Base-by-base conservation (phyloP, 1,140 invertebrate species). In the Papilio glaucus region DNA sequence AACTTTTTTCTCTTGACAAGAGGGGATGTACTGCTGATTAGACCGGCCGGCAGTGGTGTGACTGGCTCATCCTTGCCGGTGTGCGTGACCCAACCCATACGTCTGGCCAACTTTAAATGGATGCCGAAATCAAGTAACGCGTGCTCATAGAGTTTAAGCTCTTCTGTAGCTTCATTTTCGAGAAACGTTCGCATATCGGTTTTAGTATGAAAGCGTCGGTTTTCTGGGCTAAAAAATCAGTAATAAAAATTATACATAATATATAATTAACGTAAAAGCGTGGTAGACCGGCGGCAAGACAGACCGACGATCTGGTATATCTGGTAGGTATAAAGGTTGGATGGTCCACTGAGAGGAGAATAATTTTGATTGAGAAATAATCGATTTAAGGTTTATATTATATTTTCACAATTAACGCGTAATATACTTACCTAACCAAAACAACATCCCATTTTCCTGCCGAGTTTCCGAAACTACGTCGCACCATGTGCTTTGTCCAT, bases 401-500 rank as follows among this genome's bases (percentile, higher is more conserved):
- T n/a, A n/a, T n/a, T n/a, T n/a, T n/a, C n/a, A n/a, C n/a, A n/a
- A n/a, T n/a, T n/a, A n/a, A n/a, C 3, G 39, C 39, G 39, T 53
- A 42, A 53, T 38, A 73, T 61, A 75, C 77, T 87, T 86, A 96
- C 95, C 94, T 95, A 1, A 97, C 90, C 74, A 97, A 94, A 72
- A 97, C 95, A 8, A 97, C 96, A 86, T 97, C 96, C 96, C 96
- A 97, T 86, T 97, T 97, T 6, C 96, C 96, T 12, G 96, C 95
- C 4, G 96, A 96, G 75, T 94, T 93, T 1, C 95, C 96, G 67
- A 94, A 87, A 71, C 94, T 95, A 49, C 96, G 92, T 79, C 96
- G 95, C 1, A 95, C 95, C 84, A 97, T 95, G 83, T 96, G 96
- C 86, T 97, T 97, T 1, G 94, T 94, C 96, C 96, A 97, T 4